phyloP scores from a whole-genome alignment of 1,140 invertebrate genomes.

The Caenorhabditis remanei region DNA sequence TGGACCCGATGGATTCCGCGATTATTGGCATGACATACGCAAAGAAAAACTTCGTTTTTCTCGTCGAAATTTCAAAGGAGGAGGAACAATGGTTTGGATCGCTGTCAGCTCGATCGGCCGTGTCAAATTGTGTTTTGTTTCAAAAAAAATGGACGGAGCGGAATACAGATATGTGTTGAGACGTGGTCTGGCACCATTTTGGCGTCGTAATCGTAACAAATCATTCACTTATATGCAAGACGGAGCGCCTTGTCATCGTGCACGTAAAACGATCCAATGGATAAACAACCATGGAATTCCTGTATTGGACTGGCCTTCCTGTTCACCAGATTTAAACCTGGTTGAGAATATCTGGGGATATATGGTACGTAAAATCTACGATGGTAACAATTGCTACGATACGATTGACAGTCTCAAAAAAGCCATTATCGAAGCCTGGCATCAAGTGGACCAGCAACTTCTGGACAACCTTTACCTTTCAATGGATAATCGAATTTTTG shows the following conservation, averaged over 20 bases:
- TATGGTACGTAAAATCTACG: background rate
- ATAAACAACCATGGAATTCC: background rate
- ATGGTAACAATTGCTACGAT: background rate
- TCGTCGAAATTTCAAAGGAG: background rate
- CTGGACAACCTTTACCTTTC: background rate
- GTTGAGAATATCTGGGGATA: background rate
- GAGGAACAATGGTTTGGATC: background rate
- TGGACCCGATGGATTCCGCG: background rate
- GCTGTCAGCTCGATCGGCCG: background rate
- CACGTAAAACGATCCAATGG: background rate
- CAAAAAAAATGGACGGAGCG: background rate
- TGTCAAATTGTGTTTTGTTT: conserved; percentile 3
- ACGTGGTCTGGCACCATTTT: background rate
- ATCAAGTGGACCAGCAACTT: background rate
- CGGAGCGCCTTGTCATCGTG: background rate
- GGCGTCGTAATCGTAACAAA: background rate
- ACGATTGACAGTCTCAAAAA: background rate
- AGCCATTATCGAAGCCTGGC: background rate
- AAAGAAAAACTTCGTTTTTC: background rate
- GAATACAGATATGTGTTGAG: background rate
- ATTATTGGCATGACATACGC: background rate
- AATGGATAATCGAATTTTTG: background rate
- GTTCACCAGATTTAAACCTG: background rate
- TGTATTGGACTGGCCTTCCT: background rate
- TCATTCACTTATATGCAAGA: background rate